Conservation (phyloP, 2,113 vertebrate species). For the Rafetus swinhoei region DNA sequence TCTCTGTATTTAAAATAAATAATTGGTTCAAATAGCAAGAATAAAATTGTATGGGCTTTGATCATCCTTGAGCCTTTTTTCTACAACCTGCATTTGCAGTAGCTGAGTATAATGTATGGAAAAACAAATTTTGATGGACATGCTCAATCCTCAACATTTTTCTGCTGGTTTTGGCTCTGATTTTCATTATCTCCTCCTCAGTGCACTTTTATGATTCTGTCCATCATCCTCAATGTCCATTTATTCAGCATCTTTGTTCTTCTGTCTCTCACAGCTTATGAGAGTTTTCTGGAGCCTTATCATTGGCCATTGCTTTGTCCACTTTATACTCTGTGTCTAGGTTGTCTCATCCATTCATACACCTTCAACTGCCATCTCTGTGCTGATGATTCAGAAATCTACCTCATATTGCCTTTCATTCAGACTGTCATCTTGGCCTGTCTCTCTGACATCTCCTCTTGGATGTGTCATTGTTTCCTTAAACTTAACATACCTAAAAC, state of each 20-base stretch:
- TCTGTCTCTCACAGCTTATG: not conserved
- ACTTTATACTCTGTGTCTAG: not conserved
- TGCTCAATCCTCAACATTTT: not conserved
- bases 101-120: not conserved
- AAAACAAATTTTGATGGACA: not conserved
- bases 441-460: not conserved
- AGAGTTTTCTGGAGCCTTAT: not conserved
- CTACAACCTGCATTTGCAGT: not conserved
- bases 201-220: not conserved
- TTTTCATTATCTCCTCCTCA: not conserved
- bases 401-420: not conserved
- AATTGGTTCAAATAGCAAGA: not conserved
- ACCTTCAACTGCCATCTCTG: not conserved
- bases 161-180: not conserved
- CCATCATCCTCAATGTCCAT: not conserved
- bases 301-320: constrained; percentile 4
- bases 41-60: not conserved
- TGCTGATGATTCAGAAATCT: not conserved
- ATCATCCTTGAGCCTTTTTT: constrained; percentile 1
- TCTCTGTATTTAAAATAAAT: not conserved
- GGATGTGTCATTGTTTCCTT: not conserved
- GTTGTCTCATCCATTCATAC: not conserved
- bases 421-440: not conserved
- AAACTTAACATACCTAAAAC: not conserved
- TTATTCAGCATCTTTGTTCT: not conserved